Evolutionary conservation across 1,140 invertebrate species (phyloP).

Genomic region (Potamilus streckersoni): DNA sequence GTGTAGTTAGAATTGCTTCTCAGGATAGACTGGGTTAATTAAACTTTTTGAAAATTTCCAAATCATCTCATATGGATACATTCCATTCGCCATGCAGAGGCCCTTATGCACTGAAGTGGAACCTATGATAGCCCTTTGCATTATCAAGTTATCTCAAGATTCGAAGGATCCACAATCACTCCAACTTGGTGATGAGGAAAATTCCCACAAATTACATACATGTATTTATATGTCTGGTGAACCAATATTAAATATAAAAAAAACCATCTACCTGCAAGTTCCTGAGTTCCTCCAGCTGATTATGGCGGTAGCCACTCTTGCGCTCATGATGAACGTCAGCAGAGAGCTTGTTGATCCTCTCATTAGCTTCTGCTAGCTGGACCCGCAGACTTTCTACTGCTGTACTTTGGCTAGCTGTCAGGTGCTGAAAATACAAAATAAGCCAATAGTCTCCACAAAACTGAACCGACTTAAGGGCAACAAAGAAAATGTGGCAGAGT

Average conservation of each 20-base stretch:
- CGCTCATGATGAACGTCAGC: conserved; percentile 49
- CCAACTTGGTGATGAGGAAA: background rate
- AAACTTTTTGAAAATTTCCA: too few relatives aligned
- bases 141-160: background rate
- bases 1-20: too few relatives aligned
- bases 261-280: conserved; percentile 48
- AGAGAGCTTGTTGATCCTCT: conserved; percentile 56
- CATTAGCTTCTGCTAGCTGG: conserved; percentile 59
- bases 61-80: too few relatives aligned
- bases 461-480: too few relatives aligned
- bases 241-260: too few relatives aligned
- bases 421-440: conserved; percentile 31
- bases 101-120: background rate
- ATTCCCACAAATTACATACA: too few relatives aligned
- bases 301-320: conserved; percentile 48
- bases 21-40: too few relatives aligned
- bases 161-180: background rate
- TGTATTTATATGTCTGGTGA: too few relatives aligned
- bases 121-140: background rate
- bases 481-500: too few relatives aligned
- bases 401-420: conserved; percentile 53
- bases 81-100: too few relatives aligned
- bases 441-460: too few relatives aligned
- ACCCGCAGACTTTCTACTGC: conserved; percentile 55
- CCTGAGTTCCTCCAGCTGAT: conserved; percentile 59